Evolutionary conservation across 2,888 invertebrate species (phyloP), one percentile per base, ranked within the genome.

Genomic region (Rhagonycha lutea): DNA sequence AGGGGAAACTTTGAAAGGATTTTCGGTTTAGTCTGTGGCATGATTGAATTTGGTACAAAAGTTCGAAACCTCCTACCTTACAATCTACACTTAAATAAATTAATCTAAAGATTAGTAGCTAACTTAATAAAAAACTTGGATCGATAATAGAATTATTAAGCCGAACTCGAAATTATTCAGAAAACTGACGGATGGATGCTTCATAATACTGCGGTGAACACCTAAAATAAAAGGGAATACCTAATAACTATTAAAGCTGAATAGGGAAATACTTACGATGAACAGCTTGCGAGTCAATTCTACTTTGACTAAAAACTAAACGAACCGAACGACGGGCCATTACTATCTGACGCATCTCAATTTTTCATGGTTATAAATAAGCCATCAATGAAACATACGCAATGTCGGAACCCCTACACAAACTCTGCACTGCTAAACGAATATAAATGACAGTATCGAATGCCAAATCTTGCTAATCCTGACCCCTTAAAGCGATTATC

Each of bases 401-500:
- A 81, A 81, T 75, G 79, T 73, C 75, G 77, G 77, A 81, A 78
- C 80, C 80, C 80, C 79, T 80, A 79, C 81, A 82, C 63, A 73
- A 78, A 70, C 71, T 70, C 76, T 68, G 72, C 74, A 47, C 72
- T 68, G 76, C 84, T 85, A 86, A 86, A 86, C 86, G 86, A 86
- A 86, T 85, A 86, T 86, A 86, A 86, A 86, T 86, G 86, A 86
- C 85, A 85, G 85, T 85, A 86, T 86, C 86, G 85, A 86, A 86
- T 86, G 84, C 84, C 83, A 85, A 86, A 86, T 87, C 86, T 85
- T 81, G 85, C 87, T 86, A 86, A 87, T 87, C 84, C 84, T 81
- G 80, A 83, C 83, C 84, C 84, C 83, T 81, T 82, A 68, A 77
- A 79, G 23, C 83, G 85, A 86, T 86, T 86, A 86, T 86, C 85